phyloP scores from a whole-genome alignment of 1,140 invertebrate genomes.

The Doryteuthis pealeii region DNA sequence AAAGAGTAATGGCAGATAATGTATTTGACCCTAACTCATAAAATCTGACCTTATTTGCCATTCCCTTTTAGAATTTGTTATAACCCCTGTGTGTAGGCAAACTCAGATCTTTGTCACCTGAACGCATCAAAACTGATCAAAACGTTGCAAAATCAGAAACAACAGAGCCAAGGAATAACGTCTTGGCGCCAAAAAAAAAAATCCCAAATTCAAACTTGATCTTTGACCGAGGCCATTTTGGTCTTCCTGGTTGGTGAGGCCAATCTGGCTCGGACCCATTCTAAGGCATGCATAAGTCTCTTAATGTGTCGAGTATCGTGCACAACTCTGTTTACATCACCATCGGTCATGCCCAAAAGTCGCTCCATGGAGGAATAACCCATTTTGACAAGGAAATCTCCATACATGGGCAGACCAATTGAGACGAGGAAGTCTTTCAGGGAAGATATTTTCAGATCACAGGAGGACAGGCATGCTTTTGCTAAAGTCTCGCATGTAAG shows the following conservation, averaged over 20 bases:
- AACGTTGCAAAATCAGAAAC: no score
- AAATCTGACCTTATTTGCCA: no score
- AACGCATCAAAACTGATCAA: no score
- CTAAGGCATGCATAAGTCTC: conserved; percentile 47
- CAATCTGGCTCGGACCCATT: conserved; percentile 47
- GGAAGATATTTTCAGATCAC: conserved; percentile 56
- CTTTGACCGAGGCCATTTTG: conserved; percentile 26
- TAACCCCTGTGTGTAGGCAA: no score
- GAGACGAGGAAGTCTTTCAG: conserved; percentile 58
- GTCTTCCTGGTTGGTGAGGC: conserved; percentile 34
- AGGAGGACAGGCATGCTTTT: conserved; percentile 48
- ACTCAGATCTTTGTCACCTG: no score
- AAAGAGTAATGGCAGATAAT: no score
- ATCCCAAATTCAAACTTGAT: conserved; percentile 20
- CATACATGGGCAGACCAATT: conserved; percentile 61
- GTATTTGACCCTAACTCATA: no score
- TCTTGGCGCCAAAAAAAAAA: no score
- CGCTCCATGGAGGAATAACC: conserved; percentile 37
- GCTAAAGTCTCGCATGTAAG: conserved; percentile 57
- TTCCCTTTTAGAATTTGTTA: no score
- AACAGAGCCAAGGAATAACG: no score
- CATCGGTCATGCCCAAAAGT: conserved; percentile 35
- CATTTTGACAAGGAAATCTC: conserved; percentile 32
- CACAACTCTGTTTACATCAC: conserved; percentile 38
- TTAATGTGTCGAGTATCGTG: conserved; percentile 46